Percentiles rank a stretch among this genome's conserved stretches.
phyloP scores from a whole-genome alignment of 2,888 invertebrate species.

The Dendrolimus houi region DNA sequence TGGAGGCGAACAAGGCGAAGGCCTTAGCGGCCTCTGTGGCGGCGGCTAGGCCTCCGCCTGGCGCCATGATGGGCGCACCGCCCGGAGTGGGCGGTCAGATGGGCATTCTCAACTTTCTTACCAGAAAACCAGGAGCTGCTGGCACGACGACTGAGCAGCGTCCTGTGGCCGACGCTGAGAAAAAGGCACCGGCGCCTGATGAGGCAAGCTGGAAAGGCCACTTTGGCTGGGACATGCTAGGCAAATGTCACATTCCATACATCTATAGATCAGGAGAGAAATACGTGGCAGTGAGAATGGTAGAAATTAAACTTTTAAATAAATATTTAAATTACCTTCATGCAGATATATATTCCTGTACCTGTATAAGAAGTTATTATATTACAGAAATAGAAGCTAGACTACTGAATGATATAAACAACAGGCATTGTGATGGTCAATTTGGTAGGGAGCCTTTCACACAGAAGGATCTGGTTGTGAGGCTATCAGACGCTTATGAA shows the following conservation, averaged over 20 bases:
- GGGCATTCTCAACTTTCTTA: conserved; percentile 79
- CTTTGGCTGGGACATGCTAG: conserved; percentile 94
- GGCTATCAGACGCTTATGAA: conserved; percentile 90
- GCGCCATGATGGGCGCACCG: conserved; percentile 44
- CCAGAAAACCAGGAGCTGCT: conserved; percentile 56
- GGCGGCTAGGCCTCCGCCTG: conserved; percentile 67
- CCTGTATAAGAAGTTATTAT: conserved; percentile 94
- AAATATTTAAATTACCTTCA: conserved; percentile 93
- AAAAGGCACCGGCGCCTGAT: conserved; percentile 74
- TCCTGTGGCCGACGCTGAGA: conserved; percentile 45
- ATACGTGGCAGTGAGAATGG: conserved; percentile 96
- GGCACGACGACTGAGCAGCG: conserved; percentile 35
- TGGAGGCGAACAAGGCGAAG: conserved; percentile 86
- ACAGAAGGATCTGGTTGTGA: conserved; percentile 92
- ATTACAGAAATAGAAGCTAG: conserved; percentile 94
- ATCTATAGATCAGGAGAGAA: conserved; percentile 89
- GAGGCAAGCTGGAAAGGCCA: conserved; percentile 87
- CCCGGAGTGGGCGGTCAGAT: conserved; percentile 62
- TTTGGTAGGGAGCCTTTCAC: conserved; percentile 93
- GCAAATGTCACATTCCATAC: conserved; percentile 91
- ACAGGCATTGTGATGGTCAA: conserved; percentile 92
- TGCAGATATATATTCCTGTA: conserved; percentile 92
- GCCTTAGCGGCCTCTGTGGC: conserved; percentile 66
- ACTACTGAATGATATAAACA: conserved; percentile 93
- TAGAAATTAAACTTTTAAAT: conserved; percentile 92